Conservation (phyloP, 2,797 vertebrate genomes). For the Hydrophis major region DNA sequence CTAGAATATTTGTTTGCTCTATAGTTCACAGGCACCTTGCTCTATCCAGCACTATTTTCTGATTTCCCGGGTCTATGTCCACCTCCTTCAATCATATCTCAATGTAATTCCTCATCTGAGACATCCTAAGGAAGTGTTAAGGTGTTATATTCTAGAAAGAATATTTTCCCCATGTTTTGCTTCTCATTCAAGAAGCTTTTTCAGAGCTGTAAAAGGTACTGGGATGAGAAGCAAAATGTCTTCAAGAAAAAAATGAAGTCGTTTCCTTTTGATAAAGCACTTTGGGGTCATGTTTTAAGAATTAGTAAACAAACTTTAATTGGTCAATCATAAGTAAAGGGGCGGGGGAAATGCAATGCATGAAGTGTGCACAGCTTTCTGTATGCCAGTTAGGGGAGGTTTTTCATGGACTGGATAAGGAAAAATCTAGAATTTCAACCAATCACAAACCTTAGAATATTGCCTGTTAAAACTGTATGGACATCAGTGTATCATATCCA, state of each 20-base stretch:
- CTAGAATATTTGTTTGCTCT: not conserved
- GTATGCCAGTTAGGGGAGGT: not conserved
- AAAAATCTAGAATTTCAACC: not conserved
- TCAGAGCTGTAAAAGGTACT: too few relatives aligned
- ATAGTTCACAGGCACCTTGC: not conserved
- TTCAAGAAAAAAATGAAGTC: too few relatives aligned
- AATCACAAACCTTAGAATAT: not conserved
- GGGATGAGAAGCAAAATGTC: too few relatives aligned
- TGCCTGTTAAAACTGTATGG: not conserved
- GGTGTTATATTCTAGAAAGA: not conserved
- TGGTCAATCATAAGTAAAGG: not conserved
- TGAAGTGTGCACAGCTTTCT: not conserved
- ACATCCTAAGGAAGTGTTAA: not conserved
- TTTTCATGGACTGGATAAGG: not conserved
- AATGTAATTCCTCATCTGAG: not conserved
- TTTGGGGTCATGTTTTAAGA: not conserved
- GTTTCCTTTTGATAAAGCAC: not conserved
- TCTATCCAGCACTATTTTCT: not conserved
- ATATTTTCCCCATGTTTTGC: not conserved
- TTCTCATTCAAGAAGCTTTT: too few relatives aligned
- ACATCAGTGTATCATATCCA: not conserved
- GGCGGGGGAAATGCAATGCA: accelerated
- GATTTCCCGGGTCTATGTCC: not conserved
- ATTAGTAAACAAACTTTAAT: not conserved
- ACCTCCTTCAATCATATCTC: not conserved